Evolutionary conservation across 2,888 invertebrate species (phyloP).

Genomic region (Thereva nobilitata): DNA sequence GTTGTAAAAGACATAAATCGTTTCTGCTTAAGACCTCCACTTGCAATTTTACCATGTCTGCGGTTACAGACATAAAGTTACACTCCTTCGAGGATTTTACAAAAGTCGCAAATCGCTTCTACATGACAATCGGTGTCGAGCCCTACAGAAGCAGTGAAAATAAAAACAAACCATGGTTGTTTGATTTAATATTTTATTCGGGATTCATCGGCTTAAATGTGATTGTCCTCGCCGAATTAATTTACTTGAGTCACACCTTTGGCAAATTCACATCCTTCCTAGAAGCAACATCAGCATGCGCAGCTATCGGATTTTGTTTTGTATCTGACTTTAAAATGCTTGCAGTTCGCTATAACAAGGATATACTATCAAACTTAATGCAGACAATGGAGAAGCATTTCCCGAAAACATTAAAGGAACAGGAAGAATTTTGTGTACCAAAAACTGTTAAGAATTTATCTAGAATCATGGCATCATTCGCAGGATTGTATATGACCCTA

Average conservation of each 20-base stretch:
- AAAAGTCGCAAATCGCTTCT: conserved; percentile 46
- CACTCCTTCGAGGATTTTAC: conserved; percentile 42
- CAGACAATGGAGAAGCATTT: conserved; percentile 46
- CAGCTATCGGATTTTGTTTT: conserved; percentile 48
- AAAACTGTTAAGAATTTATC: conserved; percentile 44
- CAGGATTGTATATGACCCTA: conserved; percentile 47
- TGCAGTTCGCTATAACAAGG: conserved; percentile 47
- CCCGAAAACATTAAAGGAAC: conserved; percentile 45
- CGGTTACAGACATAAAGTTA: too few relatives aligned
- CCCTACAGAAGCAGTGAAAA: conserved; percentile 42
- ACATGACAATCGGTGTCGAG: conserved; percentile 48
- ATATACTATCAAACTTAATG: conserved; percentile 46
- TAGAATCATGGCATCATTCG: conserved; percentile 47
- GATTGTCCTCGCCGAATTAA: conserved; percentile 46
- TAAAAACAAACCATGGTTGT: neutral
- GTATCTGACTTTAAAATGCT: conserved; percentile 50
- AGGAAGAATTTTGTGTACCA: conserved; percentile 43
- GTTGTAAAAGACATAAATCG: too few relatives aligned
- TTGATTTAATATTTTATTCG: conserved; percentile 40
- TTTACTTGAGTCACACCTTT: conserved; percentile 48
- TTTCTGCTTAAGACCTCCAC: too few relatives aligned
- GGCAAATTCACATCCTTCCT: conserved; percentile 48
- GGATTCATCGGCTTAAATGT: conserved; percentile 48
- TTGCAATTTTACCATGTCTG: too few relatives aligned
- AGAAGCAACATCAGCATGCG: conserved; percentile 50